Conservation (phyloP, 2,797 vertebrate species). For the Chaunax sp. region DNA sequence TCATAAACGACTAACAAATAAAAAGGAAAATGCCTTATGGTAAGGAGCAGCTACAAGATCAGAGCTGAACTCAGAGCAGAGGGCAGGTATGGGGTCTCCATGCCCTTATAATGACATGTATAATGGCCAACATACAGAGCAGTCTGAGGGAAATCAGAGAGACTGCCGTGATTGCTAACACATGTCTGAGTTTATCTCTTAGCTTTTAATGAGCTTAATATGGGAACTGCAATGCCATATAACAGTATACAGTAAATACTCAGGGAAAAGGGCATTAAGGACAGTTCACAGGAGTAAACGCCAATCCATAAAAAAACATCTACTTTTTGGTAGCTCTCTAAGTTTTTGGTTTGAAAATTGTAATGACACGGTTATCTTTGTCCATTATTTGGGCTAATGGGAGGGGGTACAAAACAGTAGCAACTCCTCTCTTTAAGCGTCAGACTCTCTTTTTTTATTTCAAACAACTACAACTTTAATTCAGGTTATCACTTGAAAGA, state of each 20-base stretch:
- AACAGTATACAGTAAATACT: conserved; percentile 61
- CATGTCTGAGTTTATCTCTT: conserved; percentile 74
- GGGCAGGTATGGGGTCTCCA: conserved; percentile 47
- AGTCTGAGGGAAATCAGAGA: conserved; percentile 67
- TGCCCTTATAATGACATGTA: conserved; percentile 44
- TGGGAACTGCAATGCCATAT: conserved; percentile 60
- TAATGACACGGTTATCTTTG: neutral
- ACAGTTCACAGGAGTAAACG: conserved; percentile 11
- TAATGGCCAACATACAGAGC: conserved; percentile 56
- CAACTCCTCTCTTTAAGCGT: too few relatives aligned
- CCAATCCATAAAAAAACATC: conserved; percentile 12
- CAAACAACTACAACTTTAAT: too few relatives aligned
- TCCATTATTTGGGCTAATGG: neutral
- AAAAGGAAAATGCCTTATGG: conserved; percentile 36
- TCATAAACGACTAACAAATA: conserved; percentile 32
- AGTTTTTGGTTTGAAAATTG: conserved; percentile 1
- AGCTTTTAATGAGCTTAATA: conserved; percentile 66
- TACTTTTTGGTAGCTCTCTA: conserved; percentile 1
- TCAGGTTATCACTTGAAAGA: too few relatives aligned
- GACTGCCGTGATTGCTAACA: conserved; percentile 71
- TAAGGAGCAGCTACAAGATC: conserved; percentile 8
- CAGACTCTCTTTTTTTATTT: too few relatives aligned
- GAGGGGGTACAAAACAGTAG: too few relatives aligned
- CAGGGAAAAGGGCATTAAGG: conserved; percentile 30
- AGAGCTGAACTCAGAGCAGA: conserved; percentile 25